phyloP scores from a whole-genome alignment of 1,140 invertebrate genomes.

The Philotrypesis tridentata region DNA sequence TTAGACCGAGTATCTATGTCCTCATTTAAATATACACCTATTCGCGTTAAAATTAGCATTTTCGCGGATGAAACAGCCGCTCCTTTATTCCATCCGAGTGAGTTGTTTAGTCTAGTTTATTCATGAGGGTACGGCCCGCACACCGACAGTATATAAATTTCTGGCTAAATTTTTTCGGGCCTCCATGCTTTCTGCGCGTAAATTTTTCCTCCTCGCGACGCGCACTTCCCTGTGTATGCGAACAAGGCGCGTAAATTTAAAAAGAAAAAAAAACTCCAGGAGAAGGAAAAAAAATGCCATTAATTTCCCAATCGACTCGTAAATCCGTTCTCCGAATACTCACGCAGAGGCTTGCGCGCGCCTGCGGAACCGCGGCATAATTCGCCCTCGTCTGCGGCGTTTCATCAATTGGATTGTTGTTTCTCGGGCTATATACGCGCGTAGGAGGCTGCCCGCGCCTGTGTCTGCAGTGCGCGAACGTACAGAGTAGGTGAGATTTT shows the following conservation, averaged over 20 bases:
- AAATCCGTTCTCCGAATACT: neutral
- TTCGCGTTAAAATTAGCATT: neutral
- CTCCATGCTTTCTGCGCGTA: too few relatives aligned
- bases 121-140: neutral
- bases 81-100: neutral
- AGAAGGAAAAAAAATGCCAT: neutral
- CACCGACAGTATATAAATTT: too few relatives aligned
- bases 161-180: too few relatives aligned
- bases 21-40: too few relatives aligned
- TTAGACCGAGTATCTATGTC: too few relatives aligned
- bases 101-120: neutral
- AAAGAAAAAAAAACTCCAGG: neutral
- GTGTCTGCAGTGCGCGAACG: too few relatives aligned
- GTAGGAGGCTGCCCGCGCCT: neutral
- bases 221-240: too few relatives aligned
- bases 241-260: too few relatives aligned
- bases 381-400: neutral
- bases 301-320: neutral
- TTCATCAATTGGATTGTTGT: conserved; percentile 4
- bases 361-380: too few relatives aligned
- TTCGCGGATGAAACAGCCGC: neutral
- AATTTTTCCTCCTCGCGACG: too few relatives aligned
- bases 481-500: neutral
- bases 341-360: too few relatives aligned
- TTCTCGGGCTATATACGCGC: neutral